A percentile compares a stretch with the other conserved stretches of the same genome.
phyloP scores from a whole-genome alignment of 2,113 vertebrate genomes.

The Hemiprocne comata region DNA sequence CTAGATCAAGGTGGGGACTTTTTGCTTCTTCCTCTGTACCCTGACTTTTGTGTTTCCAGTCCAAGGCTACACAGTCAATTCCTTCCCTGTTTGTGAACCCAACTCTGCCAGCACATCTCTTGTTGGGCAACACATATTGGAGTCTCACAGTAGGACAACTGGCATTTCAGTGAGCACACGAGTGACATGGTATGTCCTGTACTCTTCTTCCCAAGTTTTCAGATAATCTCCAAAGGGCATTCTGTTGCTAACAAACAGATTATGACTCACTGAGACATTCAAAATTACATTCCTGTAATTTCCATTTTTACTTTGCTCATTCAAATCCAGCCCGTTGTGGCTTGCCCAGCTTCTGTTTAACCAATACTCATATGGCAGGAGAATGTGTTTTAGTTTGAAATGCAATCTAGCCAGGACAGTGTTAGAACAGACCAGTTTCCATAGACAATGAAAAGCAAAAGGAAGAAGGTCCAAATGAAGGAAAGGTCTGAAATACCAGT shows the following conservation, averaged over 20 bases:
- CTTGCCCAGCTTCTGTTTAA: slow-evolving; percentile 7
- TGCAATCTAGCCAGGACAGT: neutral
- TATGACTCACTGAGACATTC: slow-evolving; percentile 26
- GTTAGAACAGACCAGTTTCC: neutral
- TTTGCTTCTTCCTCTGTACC: no score
- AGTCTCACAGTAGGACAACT: neutral
- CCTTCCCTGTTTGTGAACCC: no score
- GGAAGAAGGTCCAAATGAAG: neutral
- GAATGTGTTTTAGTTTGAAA: neutral
- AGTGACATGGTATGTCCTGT: neutral
- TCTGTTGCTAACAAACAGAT: slow-evolving; percentile 9
- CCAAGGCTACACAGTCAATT: no score
- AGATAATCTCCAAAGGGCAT: neutral
- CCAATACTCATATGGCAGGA: neutral
- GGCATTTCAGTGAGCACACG: neutral
- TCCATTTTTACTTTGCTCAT: neutral
- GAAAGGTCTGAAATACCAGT: neutral
- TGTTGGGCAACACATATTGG: neutral
- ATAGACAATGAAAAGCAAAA: neutral
- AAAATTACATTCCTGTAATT: neutral
- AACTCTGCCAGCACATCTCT: neutral
- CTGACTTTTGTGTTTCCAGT: no score
- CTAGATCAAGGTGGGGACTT: neutral
- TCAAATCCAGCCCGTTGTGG: neutral
- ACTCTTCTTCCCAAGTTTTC: neutral